Conservation (phyloP, 1,140 invertebrate species). For the Ruditapes philippinarum region DNA sequence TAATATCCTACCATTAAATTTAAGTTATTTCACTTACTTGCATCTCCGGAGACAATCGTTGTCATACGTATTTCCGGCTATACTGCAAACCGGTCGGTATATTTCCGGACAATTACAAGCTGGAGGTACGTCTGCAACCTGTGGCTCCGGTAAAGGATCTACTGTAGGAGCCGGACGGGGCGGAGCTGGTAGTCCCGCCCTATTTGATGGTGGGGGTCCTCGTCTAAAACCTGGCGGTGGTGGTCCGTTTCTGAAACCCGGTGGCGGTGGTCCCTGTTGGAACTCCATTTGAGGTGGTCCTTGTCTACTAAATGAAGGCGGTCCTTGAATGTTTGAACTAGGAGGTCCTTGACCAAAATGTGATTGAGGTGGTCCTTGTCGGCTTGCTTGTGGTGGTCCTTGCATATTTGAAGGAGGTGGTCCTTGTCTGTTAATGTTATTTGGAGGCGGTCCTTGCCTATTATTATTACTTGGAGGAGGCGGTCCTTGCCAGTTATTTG, state of each 20-base stretch:
- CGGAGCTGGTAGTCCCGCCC: not conserved
- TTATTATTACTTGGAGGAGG: not conserved
- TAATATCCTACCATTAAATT: too few relatives aligned
- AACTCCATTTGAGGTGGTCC: not conserved
- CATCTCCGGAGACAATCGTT: slow-evolving; percentile 54
- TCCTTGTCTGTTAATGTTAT: not conserved
- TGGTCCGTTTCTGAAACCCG: not conserved
- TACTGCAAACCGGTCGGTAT: slow-evolving; percentile 39
- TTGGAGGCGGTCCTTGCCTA: not conserved
- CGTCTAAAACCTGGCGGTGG: not conserved
- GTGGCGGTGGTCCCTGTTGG: not conserved
- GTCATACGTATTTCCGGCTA: slow-evolving; percentile 18
- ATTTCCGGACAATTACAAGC: slow-evolving; percentile 34
- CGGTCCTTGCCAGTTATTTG: not conserved
- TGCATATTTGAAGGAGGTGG: not conserved
- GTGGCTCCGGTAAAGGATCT: not conserved
- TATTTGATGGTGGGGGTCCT: not conserved
- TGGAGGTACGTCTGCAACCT: not conserved
- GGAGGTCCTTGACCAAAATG: not conserved
- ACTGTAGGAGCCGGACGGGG: not conserved
- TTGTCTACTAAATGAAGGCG: not conserved
- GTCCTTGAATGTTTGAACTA: not conserved
- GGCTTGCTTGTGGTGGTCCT: not conserved
- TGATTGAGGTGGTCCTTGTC: not conserved
- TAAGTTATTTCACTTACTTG: slow-evolving; percentile 35